Percentiles rank a stretch among this genome's conserved stretches.
Conservation (phyloP, 2,888 invertebrate species). For the Plagiodera versicolora region DNA sequence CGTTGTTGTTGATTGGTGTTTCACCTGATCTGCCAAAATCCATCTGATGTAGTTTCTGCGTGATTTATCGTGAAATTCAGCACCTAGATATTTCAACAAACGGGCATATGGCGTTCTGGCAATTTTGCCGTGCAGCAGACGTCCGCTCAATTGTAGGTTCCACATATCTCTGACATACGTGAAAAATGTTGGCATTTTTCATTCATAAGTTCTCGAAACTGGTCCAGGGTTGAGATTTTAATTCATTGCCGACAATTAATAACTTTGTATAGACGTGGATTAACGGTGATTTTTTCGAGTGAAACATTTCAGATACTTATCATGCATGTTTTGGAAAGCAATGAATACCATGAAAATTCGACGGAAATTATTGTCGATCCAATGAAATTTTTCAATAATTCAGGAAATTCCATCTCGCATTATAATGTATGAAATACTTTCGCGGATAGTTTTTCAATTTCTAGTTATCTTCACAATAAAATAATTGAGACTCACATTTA, state of each 20-base stretch:
- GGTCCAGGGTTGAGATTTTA: not conserved
- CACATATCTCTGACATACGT: constrained; percentile 43
- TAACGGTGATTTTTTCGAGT: not conserved
- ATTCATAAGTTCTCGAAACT: constrained; percentile 12
- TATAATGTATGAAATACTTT: too few relatives aligned
- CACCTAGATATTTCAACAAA: not conserved
- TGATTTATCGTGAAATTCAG: not conserved
- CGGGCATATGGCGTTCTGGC: constrained; percentile 8
- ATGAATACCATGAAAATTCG: too few relatives aligned
- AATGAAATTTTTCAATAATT: too few relatives aligned
- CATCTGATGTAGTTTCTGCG: not conserved
- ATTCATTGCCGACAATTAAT: not conserved
- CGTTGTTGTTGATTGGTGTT: not conserved
- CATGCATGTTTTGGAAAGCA: too few relatives aligned
- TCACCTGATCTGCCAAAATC: too few relatives aligned
- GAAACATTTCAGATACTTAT: too few relatives aligned
- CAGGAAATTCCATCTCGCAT: too few relatives aligned
- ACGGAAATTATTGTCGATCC: too few relatives aligned
- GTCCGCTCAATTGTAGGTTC: constrained; percentile 39
- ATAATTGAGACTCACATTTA: too few relatives aligned
- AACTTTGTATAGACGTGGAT: not conserved
- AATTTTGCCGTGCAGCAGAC: constrained; percentile 3
- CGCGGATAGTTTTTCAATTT: too few relatives aligned
- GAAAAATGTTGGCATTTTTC: constrained; percentile 40
- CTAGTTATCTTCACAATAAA: too few relatives aligned